Base-by-base conservation (phyloP, 2,113 vertebrate species). In the Callochromis pleurospilus region DNA sequence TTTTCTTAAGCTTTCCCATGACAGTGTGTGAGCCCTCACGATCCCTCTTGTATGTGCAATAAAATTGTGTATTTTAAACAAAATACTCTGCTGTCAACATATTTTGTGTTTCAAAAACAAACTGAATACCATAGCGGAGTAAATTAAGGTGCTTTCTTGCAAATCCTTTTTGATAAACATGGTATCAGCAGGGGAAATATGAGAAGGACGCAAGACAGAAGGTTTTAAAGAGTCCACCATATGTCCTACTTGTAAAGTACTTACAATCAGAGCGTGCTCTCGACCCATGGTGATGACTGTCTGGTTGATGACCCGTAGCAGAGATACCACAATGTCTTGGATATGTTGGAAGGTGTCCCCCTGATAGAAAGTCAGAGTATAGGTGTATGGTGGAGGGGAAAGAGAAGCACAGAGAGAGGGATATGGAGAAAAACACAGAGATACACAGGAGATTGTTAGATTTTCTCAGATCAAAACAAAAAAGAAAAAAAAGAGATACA, bases 211-310 rank as follows among this genome's bases (percentile, higher is more conserved):
- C 29, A 62, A 6, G 24, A 13, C 3, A 36, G 8, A 60, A 7
- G 9, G 8, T 47, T 33, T 9, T 56, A 55, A 21, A 40, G 38
- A 21, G 58, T 65, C 17, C 31, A 21, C 10, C 19, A 51, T 31
- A 45, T 51, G 40, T 11, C 1, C 5, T 38, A n/a, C 4, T n/a
- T 42, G 14, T 7, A 56, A 40, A 73, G 65, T 82, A 99, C 99
- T 99, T 91, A 99, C 99, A 53, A 97, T 99, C 86, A 99, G 95
- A 58, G 92, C 9, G 4, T 99, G 97, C 36, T 98, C 98, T 86
- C 98, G 94, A 11, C 97, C 97, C 98, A 99, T 98, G 1, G 95
- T 97, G 96, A 99, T 99, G 93, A 99, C 98, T 0, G 96, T 98
- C 83, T 86, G 91, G 96, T 98, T 99, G 90, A 99, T 98, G 1